Base-by-base conservation (phyloP, 2,113 vertebrate species). In the Capricornis sumatraensis region DNA sequence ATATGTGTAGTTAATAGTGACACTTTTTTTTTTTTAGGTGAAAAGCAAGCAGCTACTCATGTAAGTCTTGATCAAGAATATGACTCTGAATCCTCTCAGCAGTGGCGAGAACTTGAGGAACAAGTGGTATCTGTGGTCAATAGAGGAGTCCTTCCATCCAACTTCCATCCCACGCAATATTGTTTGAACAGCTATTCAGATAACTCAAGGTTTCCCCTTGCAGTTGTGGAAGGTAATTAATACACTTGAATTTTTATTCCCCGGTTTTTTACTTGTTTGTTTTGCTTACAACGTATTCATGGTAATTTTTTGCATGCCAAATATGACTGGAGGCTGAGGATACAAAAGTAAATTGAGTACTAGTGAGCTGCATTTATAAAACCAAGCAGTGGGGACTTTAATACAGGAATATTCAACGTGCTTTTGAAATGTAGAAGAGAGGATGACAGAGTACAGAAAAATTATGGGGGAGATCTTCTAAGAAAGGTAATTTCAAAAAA, bases 31-130 rank as follows among this genome's bases (percentile, higher is more conserved):
- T 78, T 30, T 81, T 50, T 81, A 99, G 99, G 99, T 71, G 99
- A 99, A 97, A 99, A 99, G 97, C 99, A 99, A 97, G 99, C 99
- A 50, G 99, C 99, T 74, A 99, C 99, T 0, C 99, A 99, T 0
- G 97, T 99, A 23, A 99, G 99, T 87, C 98, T 99, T 97, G 99
- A 99, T 98, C 99, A 99, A 97, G 99, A 99, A 95, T 99, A 99
- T 96, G 99, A 99, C 95, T 99, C 97, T 0, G 99, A 99, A 17
- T 99, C 99, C n/a, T 99, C 99, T 6, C 99, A 99, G 9, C 99
- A 99, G 94, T 99, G 99, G 99, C 98, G 98, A 89, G 99, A 99
- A 58, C 99, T 99, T 25, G 99, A 99, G 97, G 99, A 99, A 86
- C 99, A 99, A 97, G 99, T 99, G 87, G 99, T 99, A 71, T 98